Base-by-base conservation (phyloP, 2,113 vertebrate genomes). In the Strigops habroptila region DNA sequence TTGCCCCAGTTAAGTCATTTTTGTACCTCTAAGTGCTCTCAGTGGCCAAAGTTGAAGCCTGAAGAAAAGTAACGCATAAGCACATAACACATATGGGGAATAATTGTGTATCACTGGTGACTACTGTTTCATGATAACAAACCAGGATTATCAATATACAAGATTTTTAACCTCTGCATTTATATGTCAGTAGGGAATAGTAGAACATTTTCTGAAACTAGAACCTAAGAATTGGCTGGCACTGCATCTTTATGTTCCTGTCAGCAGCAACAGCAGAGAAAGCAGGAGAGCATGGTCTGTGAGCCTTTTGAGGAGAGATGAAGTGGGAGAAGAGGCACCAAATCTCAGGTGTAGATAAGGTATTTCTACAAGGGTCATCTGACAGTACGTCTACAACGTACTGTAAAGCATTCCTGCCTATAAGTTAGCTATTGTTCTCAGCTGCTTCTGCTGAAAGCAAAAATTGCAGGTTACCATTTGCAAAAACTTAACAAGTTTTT, bases 161-260 rank as follows among this genome's bases (percentile, higher is more conserved):
- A 46, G 22, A 7, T 59, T 92, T 64, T 75, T 73, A 43, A 33
- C 31, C 14, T 74, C 41, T 85, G 25, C 37, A 49, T 27, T 82
- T 81, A 1, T 24, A n/a, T 27, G 16, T 35, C 59, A 35, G 37
- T 31, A 57, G 41, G 44, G 51, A 57, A 62, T 62, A 68, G 11
- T 35, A 60, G 30, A 55, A 14, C 1, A 3, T 65, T 63, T 81
- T 55, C 53, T 88, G 82, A 82, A 91, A 88, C 33, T 14, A 12
- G 14, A 82, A 65, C 17, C 9, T 62, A 69, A 25, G 43, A 77
- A 80, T 18, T 37, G 49, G 2, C 41, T 80, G 44, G 63, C 7
- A 14, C 44, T 94, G 71, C 37, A 59, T 25, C 22, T 84, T 95
- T 91, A 78, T 53, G 28, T 12, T 90, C 41, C 59, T 94, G 75